Conservation (phyloP, 1,140 invertebrate species). For the Pentalonia nigronervosa region DNA sequence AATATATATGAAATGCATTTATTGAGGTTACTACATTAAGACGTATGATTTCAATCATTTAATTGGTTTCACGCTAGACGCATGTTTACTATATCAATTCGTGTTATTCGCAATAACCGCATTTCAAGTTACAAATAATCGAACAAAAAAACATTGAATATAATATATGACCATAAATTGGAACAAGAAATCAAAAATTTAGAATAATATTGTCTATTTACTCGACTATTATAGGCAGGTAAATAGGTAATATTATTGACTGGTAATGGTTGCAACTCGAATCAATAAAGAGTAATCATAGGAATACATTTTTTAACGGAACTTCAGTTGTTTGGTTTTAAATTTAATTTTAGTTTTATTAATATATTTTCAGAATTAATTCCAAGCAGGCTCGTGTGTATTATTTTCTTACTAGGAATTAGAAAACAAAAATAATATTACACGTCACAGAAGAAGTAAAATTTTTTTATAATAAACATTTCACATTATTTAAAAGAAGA, state of each 20-base stretch:
- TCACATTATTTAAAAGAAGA: background rate
- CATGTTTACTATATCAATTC: background rate
- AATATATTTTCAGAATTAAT: background rate
- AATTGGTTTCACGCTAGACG: slow-evolving; percentile 46
- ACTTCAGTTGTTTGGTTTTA: background rate
- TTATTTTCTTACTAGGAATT: background rate
- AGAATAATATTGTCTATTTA: slow-evolving; percentile 13
- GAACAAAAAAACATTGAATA: background rate
- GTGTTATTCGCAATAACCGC: slow-evolving; percentile 15
- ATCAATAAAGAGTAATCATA: background rate
- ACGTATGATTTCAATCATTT: background rate
- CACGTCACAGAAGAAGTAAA: background rate
- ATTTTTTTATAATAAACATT: background rate
- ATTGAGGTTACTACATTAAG: background rate
- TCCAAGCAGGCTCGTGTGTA: background rate
- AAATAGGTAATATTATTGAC: background rate
- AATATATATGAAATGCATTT: background rate
- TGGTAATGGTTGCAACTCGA: background rate
- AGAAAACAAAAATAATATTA: background rate
- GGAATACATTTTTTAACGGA: background rate
- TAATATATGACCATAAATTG: background rate
- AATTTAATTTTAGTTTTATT: background rate
- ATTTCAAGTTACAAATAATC: background rate
- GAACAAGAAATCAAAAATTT: slow-evolving; percentile 14
- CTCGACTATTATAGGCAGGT: background rate